Evolutionary conservation across 2,113 vertebrate species (phyloP).

Genomic region (Pseudopipra pipra): DNA sequence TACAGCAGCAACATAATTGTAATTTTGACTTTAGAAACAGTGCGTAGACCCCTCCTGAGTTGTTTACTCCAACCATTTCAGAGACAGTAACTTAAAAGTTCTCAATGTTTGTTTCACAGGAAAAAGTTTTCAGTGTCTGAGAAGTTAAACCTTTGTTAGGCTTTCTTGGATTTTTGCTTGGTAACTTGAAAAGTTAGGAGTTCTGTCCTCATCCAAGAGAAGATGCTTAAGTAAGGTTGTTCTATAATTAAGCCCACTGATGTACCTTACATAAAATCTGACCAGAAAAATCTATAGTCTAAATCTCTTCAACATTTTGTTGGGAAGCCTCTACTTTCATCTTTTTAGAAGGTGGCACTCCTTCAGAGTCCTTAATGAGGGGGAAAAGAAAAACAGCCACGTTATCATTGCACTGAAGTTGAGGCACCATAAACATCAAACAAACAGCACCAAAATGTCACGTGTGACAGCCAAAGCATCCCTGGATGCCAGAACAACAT

Average conservation of each 20-base stretch:
- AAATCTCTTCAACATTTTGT: conserved; percentile 90
- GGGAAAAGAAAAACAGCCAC: conserved; percentile 32
- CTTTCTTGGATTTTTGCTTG: conserved; percentile 80
- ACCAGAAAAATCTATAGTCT: conserved; percentile 71
- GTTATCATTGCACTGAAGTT: not conserved
- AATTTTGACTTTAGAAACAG: conserved; percentile 89
- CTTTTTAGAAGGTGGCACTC: conserved; percentile 91
- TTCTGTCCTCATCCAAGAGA: conserved; percentile 75
- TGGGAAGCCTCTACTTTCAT: conserved; percentile 90
- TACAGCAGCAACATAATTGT: conserved; percentile 94
- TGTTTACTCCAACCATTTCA: conserved; percentile 77
- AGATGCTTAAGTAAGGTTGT: conserved; percentile 67
- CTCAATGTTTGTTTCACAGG: conserved; percentile 78
- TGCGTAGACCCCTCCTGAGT: conserved; percentile 93
- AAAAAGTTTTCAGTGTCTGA: conserved; percentile 78
- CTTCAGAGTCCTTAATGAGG: conserved; percentile 86
- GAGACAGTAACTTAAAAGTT: conserved; percentile 75
- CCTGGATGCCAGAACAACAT: not conserved
- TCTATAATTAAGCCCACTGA: conserved; percentile 74
- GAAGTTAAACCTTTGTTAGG: conserved; percentile 70
- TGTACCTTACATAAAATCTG: conserved; percentile 73
- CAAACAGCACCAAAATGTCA: not conserved
- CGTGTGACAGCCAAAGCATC: not conserved
- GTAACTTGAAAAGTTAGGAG: conserved; percentile 78
- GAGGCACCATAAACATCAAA: not conserved